These are phyloP conservation scores for Silurus aristotelis DNA, from an alignment of 2,797 vertebrate species.

Conservation along the genomic window DNA sequence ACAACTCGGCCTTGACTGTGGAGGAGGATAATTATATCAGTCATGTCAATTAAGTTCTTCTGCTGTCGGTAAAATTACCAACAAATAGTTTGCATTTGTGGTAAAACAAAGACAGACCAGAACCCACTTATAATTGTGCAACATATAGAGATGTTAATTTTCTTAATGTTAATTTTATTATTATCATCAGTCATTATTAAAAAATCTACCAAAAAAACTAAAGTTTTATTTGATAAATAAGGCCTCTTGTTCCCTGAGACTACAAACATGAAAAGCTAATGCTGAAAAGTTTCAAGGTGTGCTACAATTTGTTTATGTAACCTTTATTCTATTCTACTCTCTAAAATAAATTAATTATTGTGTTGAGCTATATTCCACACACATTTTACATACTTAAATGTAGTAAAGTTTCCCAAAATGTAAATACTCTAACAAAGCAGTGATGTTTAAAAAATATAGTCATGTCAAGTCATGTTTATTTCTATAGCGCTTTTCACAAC, in stretches of 20 bases:
- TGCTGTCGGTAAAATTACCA: neutral
- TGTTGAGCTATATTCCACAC: neutral
- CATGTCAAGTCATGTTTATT: too few relatives aligned
- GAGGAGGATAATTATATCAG: neutral
- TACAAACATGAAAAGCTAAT: neutral
- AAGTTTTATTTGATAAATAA: neutral
- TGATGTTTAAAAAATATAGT: too few relatives aligned
- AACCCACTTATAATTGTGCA: neutral
- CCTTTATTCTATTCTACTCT: neutral
- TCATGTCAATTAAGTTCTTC: neutral
- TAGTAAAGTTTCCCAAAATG: too few relatives aligned
- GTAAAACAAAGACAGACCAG: neutral
- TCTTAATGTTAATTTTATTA: neutral
- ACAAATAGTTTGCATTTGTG: neutral
- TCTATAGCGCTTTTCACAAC: too few relatives aligned
- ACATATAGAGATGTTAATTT: neutral
- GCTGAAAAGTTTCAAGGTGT: neutral
- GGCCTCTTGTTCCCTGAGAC: neutral
- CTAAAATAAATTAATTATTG: neutral
- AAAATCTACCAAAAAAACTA: neutral
- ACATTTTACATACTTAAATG: too few relatives aligned
- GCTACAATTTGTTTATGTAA: neutral
- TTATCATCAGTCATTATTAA: neutral
- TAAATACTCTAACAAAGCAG: too few relatives aligned
- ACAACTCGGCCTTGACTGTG: neutral